Evolutionary conservation across 2,797 vertebrate genomes (phyloP), one percentile per base, ranked within the genome.

Genomic region (Poeciliopsis gracilis): DNA sequence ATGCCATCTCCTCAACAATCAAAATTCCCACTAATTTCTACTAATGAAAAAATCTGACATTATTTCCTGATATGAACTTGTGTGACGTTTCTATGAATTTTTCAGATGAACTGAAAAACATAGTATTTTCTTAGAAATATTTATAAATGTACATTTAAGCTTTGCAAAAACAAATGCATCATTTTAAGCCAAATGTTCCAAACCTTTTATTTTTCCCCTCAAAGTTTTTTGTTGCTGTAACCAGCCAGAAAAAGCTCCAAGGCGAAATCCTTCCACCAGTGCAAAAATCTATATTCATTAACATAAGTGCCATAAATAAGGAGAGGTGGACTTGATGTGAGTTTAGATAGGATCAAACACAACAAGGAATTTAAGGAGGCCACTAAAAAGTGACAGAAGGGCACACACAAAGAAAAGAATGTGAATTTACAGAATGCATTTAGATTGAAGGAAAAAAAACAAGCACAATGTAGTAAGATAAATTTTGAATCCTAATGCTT

Each of bases 251-350:
- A 90, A 91, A 85, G 75, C 86, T 86, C 78, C 69, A 63, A 13
- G 18, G 15, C 59, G 82, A 86, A 77, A 77, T 86, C 63, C 78
- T 72, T 71, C 46, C 30, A 53, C 38, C 18, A 67, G 86, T 46
- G 83, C 81, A 89, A 89, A 33, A 89, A 93, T 92, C 91, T 33
- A 93, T 92, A 89, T 73, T 84, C 80, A 94, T 93, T 92, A 89
- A 83, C 84, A 86, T 89, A 90, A 88, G 81, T 69, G 77, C 79
- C 81, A 87, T 92, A 93, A 93, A 94, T 94, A 94, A 88, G 83
- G 76, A 59, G 23, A 80, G 61, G 36, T 43, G 69, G 67, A 72
- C 6, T 74, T 78, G 81, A 79, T 78, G 59, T 63, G 30, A 81
- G 69, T 49, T 82, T 49, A 80, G 87, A 90, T 91, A 91, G 78